Evolutionary conservation across 2,888 invertebrate species (phyloP).

Genomic region (Andrena camellia): DNA sequence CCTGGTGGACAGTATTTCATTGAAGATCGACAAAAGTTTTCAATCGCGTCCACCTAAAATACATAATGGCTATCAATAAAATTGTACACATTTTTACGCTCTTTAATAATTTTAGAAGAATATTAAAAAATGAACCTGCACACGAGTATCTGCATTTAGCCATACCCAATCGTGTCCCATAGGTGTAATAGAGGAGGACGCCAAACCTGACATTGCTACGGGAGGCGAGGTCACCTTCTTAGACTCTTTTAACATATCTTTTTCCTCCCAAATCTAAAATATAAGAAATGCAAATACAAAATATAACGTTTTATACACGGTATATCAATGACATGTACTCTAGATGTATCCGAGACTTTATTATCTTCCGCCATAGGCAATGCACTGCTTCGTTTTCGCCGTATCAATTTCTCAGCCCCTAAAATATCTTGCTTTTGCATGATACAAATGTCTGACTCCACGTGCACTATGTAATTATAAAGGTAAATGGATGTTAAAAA

Average conservation of each 20-base stretch:
- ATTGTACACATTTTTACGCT: neutral
- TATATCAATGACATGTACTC: conserved; percentile 70
- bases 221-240: conserved; percentile 86
- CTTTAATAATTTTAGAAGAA: neutral
- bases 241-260: conserved; percentile 86
- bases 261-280: conserved; percentile 80
- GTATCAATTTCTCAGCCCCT: conserved; percentile 60
- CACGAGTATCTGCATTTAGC: conserved; percentile 94
- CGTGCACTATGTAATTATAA: conserved; percentile 77
- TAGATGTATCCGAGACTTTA: conserved; percentile 80
- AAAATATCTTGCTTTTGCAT: conserved; percentile 45
- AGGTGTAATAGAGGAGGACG: conserved; percentile 87
- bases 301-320: neutral
- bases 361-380: conserved; percentile 81
- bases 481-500: conserved; percentile 80
- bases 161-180: conserved; percentile 94
- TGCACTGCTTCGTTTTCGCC: conserved; percentile 80
- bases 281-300: neutral
- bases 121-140: conserved; percentile 88
- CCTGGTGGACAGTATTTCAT: conserved; percentile 93
- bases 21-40: conserved; percentile 93
- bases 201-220: conserved; percentile 74
- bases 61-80: conserved; percentile 56
- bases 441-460: conserved; percentile 76
- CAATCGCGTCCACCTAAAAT: conserved; percentile 92